Evolutionary conservation across 2,888 invertebrate species (phyloP), one percentile per base, ranked within the genome.

Genomic region (Diogma glabrata): DNA sequence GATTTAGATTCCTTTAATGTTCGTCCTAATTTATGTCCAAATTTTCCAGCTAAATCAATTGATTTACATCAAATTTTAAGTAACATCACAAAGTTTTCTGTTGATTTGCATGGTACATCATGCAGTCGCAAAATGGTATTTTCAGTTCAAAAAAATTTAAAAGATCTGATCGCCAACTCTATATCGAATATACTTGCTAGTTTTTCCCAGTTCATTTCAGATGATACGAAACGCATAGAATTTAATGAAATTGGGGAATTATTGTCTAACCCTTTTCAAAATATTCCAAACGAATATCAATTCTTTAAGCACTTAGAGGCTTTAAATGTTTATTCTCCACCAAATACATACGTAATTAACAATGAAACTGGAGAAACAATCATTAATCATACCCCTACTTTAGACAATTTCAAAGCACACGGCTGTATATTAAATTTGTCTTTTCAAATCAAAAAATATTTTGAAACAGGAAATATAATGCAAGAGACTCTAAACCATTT

Each of bases 101-200:
- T 14, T 14, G 36, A n/a, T 3, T 17, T 36, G 6, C 36, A 9
- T 36, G 36, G 36, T 14, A 36, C 36, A 36, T 36, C 36, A 36
- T 36, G 36, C 17, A 36, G 16, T 36, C 36, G 36, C 4, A 36
- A 36, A 36, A 36, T 36, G 36, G 36, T 36, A 36, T 36, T 36
- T 36, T 36, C 36, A 6, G 17, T 36, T 36, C 36, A 36, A 36
- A 14, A 36, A 17, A 36, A 9, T n/a, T n/a, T 36, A 36, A 36
- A 14, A 36, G 17, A 36, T 9, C 8, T 36, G 36, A 36, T 36
- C 14, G 17, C 36, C 36, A 36, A 36, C 17, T 17, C 14, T 9
- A 3, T 36, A 36, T 36, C 36, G 16, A 36, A 14, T 36, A 36
- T 36, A 14, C 36, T 36, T 36, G 3, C 36, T 36, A n/a, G 16